Evolutionary conservation across 2,113 vertebrate genomes (phyloP).

Genomic region (Spermophilus dauricus): DNA sequence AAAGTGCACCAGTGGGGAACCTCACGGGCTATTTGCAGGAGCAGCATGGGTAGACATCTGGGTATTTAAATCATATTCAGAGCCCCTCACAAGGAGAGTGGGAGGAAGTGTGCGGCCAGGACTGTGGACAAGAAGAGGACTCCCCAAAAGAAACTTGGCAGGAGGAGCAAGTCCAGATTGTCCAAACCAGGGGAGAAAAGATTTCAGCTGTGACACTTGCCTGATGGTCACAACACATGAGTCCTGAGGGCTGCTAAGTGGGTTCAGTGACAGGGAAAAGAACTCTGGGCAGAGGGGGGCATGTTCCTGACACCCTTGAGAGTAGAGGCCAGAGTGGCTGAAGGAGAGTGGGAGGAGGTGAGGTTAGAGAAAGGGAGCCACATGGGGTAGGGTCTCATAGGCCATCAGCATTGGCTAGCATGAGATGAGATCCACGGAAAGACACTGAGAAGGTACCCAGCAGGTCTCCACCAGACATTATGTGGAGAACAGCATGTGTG

Average conservation of each 20-base stretch:
- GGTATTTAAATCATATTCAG: neutral
- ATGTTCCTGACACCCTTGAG: neutral
- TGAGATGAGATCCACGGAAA: neutral
- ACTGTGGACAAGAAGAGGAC: neutral
- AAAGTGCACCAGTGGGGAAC: neutral
- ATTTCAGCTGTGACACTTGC: neutral
- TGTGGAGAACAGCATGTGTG: neutral
- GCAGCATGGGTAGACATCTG: neutral
- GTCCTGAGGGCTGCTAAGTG: neutral
- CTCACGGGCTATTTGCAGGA: neutral
- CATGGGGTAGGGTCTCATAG: accelerated
- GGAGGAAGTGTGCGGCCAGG: neutral
- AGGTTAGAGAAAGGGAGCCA: neutral
- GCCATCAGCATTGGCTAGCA: neutral
- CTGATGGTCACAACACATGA: too few relatives aligned
- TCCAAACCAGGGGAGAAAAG: neutral
- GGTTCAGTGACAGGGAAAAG: neutral
- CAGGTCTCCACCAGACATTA: neutral
- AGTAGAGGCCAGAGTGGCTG: neutral
- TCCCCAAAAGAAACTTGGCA: neutral
- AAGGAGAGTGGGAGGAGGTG: neutral
- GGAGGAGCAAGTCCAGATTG: neutral
- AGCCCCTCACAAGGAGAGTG: neutral
- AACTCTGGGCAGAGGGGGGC: neutral
- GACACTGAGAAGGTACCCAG: neutral